Evolutionary conservation across 2,797 vertebrate species (phyloP), one percentile per base, ranked within the genome.

Genomic region (Sebastes alutus): DNA sequence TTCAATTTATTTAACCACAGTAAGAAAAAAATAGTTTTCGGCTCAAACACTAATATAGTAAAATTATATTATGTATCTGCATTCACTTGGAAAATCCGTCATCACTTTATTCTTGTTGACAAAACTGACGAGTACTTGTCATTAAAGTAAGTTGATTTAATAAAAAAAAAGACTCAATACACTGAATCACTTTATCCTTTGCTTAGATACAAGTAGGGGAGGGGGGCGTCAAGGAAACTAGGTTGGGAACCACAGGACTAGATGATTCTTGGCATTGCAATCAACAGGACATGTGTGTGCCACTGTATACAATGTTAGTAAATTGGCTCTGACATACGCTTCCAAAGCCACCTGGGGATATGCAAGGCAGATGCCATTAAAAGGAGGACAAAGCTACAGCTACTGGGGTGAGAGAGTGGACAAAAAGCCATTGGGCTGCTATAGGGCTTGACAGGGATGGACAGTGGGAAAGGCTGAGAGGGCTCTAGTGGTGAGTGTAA

Each of bases 321-420:
- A 80, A 89, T 20, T 81, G 69, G 74, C 58, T 83, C 38, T 68
- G 81, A 82, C 82, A 75, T 46, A 61, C 20, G 58, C 75, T 73
- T 71, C 33, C 72, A 82, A 83, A 87, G 77, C 81, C 90, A 90
- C 83, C 78, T 79, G 80, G 62, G 55, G 81, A 77, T 82, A 64
- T 81, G 77, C 49, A 76, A 72, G 59, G 81, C 81, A 18, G 25
- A 46, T 62, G 80, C 76, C 81, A 46, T 80, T 60, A 72, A 79
- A 69, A 78, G 72, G 58, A 80, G 65, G 73, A 93, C 89, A 92
- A 93, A 90, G 88, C 80, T 71, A 67, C 78, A 88, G 89, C 89
- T 88, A 84, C 33, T 54, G 67, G 52, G 60, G 35, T 55, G 56
- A 77, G 73, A 86, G 66, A 83, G 72, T 56, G 72, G 75, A 85